Conservation (phyloP, 2,797 vertebrate species). For the Micropoecilia bifurca region DNA sequence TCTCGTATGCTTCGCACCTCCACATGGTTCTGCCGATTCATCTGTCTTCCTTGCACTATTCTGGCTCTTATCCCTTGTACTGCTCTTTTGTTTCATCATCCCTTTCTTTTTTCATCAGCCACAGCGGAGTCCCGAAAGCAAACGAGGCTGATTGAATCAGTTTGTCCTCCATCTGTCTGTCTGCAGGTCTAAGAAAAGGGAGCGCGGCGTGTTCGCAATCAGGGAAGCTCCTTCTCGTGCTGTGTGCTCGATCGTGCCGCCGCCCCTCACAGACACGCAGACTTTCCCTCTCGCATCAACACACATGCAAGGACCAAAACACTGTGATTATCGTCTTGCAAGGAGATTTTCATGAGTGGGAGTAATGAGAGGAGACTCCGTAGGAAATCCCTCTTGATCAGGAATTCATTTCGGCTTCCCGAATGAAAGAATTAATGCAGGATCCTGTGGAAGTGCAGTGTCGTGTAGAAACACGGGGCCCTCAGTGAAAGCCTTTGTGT, state of each 20-base stretch:
- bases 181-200: constrained; percentile 29
- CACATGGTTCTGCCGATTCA: constrained; percentile 17
- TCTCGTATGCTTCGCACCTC: constrained; percentile 18
- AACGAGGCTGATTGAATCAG: constrained; percentile 60
- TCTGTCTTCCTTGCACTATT: constrained; percentile 29
- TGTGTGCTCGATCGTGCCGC: constrained; percentile 51
- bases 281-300: constrained; percentile 32
- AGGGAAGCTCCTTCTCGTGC: constrained; percentile 51
- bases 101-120: constrained; percentile 39
- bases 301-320: constrained; percentile 38
- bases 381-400: constrained; percentile 67
- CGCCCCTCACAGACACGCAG: constrained; percentile 32
- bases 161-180: constrained; percentile 60
- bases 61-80: constrained; percentile 22
- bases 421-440: constrained; percentile 14
- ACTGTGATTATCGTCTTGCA: constrained; percentile 58
- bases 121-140: constrained; percentile 59
- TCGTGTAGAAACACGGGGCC: neutral
- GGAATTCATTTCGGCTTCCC: constrained; percentile 17
- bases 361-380: constrained; percentile 64
- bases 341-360: constrained; percentile 47
- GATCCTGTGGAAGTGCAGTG: neutral
- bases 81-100: constrained; percentile 51
- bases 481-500: neutral
- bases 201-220: constrained; percentile 59